Percentiles rank a stretch among this genome's conserved stretches.
phyloP scores from a whole-genome alignment of 2,797 vertebrate species.

The Gallinago stenura region DNA sequence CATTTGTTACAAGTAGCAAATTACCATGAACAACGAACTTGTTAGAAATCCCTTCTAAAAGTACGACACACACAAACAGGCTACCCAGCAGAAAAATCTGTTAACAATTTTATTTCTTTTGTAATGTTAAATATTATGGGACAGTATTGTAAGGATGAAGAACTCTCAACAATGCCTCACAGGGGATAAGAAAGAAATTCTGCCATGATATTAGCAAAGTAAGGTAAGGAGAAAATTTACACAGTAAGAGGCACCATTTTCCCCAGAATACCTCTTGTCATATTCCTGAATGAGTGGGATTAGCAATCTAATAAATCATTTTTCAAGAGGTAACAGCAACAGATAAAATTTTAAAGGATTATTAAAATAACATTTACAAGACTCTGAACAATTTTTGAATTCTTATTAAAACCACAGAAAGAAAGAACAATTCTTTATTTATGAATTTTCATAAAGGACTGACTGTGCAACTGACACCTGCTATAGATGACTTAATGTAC shows the following conservation, averaged over 20 bases:
- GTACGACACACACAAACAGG: constrained; percentile 80
- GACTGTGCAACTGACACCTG: constrained; percentile 84
- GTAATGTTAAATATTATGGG: constrained; percentile 93
- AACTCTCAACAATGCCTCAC: constrained; percentile 92
- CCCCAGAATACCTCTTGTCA: constrained; percentile 88
- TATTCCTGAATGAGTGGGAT: constrained; percentile 87
- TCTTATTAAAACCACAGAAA: constrained; percentile 94
- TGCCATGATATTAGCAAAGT: constrained; percentile 90
- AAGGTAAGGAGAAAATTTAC: constrained; percentile 90
- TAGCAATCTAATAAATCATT: constrained; percentile 85
- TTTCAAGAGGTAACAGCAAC: constrained; percentile 90
- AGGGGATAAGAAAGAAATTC: constrained; percentile 88
- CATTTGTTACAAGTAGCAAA: constrained; percentile 70
- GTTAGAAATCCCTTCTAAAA: constrained; percentile 67
- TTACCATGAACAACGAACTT: constrained; percentile 46
- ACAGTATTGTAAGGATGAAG: constrained; percentile 92
- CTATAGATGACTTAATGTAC: constrained; percentile 84
- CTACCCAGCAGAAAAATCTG: constrained; percentile 81
- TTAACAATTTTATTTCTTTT: constrained; percentile 86
- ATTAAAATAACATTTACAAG: constrained; percentile 99
- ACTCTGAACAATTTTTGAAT: constrained; percentile 92
- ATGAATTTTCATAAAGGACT: constrained; percentile 85
- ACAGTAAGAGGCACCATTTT: constrained; percentile 92
- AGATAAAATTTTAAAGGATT: constrained; percentile 93
- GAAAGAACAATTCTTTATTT: constrained; percentile 84